Conservation (phyloP, 2,888 invertebrate species). For the Cephus runcator region DNA sequence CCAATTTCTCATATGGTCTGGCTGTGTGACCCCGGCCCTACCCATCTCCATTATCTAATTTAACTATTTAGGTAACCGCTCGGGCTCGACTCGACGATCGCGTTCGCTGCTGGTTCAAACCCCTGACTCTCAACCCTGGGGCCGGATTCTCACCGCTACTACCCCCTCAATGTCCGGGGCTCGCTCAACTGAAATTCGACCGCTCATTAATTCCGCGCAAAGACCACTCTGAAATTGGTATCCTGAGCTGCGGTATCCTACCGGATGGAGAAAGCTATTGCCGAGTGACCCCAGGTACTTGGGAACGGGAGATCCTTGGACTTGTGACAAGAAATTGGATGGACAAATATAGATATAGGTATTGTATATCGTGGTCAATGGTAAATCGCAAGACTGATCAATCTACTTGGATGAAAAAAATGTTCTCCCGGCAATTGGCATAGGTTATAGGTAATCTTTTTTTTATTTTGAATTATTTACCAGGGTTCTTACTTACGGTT, state of each 20-base stretch:
- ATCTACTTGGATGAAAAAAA: neutral
- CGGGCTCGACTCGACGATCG: constrained; percentile 17
- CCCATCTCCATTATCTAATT: constrained; percentile 49
- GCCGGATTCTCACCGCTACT: neutral
- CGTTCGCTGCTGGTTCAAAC: constrained; percentile 4
- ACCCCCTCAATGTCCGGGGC: neutral
- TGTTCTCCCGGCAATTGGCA: neutral
- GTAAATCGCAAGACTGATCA: neutral
- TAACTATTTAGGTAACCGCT: constrained; percentile 48
- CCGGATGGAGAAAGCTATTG: neutral
- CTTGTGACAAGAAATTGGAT: neutral
- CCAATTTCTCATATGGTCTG: constrained; percentile 39
- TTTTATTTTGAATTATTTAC: neutral
- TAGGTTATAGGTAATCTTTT: neutral
- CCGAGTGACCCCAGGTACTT: too few species aligned
- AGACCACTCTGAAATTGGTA: neutral
- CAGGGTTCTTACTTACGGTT: neutral
- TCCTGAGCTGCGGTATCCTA: neutral
- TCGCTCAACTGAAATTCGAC: neutral
- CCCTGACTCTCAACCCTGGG: constrained; percentile 12
- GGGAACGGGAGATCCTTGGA: neutral
- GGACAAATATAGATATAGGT: neutral
- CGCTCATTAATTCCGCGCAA: neutral
- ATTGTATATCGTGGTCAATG: neutral
- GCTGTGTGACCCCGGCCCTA: constrained; percentile 12